Base-by-base conservation (phyloP, 2,888 invertebrate species). In the Drosophila limbata region DNA sequence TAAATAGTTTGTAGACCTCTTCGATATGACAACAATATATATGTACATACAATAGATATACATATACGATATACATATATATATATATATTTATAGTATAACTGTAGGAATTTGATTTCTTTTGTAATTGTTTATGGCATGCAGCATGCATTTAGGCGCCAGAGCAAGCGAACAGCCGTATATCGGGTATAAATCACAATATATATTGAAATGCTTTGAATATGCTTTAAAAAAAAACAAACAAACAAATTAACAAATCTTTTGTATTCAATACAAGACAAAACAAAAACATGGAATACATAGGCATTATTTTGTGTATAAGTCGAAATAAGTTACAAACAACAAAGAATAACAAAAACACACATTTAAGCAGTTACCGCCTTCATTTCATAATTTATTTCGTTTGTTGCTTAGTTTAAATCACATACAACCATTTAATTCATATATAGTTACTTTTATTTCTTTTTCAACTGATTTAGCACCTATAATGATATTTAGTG, bases 141-240 rank as follows among this genome's bases (percentile, higher is more conserved):
- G 84, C 66, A 69, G 65, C 59, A 78, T 75, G 68, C 78, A 77
- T 70, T 73, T 78, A 80, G 69, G 66, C 66, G 59, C 44, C 59
- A 65, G 37, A 62, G 57, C 52, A 65, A 62, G 50, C 40, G 64
- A 69, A 65, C 66, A 56, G 64, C 68, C 64, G 63, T 69, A 59
- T 69, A 73, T 66, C 50, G 57, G 67, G 55, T 64, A 66, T 28
- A 77, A 66, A 68, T 39, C 56, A 70, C 65, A 73, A 64, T 69
- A 72, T 52, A 60, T 75, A 63, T 79, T 57, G 55, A 76, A 69
- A 84, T 90, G 90, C 90, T 89, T 90, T 90, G 89, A 90, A 82
- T 88, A 90, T 89, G 90, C 90, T 90, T 90, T 86, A 88, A 90
- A 72, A 62, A 47, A 45, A 66, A 40, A 40, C 9, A 66, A 62